These are phyloP conservation scores for Allochrocebus solatus DNA, from an alignment of 2,797 vertebrate genomes.

Conservation along the genomic window DNA sequence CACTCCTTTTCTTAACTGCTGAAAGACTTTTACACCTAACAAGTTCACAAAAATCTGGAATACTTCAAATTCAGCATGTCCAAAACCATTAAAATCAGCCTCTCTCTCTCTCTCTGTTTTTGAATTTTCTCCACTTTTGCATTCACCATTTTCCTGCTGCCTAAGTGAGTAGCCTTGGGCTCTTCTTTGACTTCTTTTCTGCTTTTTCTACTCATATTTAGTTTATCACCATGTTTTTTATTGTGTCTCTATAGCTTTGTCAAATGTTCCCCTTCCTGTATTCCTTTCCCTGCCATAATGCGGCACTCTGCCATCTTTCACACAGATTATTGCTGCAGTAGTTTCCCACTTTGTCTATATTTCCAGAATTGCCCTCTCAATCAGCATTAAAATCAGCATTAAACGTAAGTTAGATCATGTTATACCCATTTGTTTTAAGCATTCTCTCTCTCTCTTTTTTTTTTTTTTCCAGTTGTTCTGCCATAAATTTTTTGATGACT, in stretches of 20 bases:
- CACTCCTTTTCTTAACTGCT: background rate
- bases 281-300: background rate
- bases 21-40: background rate
- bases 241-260: background rate
- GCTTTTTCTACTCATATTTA: background rate
- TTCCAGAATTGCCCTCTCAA: background rate
- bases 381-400: background rate
- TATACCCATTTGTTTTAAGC: background rate
- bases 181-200: background rate
- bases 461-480: background rate
- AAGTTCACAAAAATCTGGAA: background rate
- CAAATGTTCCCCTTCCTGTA: background rate
- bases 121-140: background rate
- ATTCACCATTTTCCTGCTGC: background rate
- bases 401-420: background rate
- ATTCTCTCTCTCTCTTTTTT: too few relatives aligned
- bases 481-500: background rate
- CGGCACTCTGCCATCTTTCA: background rate
- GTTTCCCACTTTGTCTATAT: background rate
- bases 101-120: background rate
- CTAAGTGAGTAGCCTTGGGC: background rate
- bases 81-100: background rate
- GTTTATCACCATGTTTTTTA: background rate
- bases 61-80: background rate
- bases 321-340: background rate